Percentiles rank a stretch among this genome's conserved stretches.
These are phyloP conservation scores for Micronycteris hirsuta DNA, from an alignment of 2,113 vertebrate genomes.

Conservation along the genomic window DNA sequence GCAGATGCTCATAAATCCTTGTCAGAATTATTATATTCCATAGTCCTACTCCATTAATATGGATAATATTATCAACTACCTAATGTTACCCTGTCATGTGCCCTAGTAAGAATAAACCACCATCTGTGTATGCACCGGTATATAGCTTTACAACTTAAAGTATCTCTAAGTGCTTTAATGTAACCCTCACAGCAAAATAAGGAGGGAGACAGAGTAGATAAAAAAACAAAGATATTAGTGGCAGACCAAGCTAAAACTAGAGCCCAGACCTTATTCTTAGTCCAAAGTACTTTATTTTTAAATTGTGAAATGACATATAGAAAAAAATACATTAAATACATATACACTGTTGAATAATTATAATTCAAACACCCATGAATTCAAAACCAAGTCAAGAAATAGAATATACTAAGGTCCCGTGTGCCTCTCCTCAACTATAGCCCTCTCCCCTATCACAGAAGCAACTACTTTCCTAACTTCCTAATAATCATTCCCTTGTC, in stretches of 20 bases:
- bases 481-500: neutral
- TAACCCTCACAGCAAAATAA: neutral
- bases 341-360: neutral
- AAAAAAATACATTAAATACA: neutral
- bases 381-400: neutral
- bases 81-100: neutral
- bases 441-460: neutral
- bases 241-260: neutral
- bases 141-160: neutral
- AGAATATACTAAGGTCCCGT: neutral
- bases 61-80: neutral
- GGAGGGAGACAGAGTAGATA: neutral
- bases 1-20: neutral
- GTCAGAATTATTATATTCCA: neutral
- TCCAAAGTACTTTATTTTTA: neutral
- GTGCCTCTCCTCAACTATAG: neutral
- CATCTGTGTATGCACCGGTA: neutral
- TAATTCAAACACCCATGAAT: neutral
- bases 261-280: neutral
- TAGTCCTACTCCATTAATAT: no score
- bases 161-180: neutral
- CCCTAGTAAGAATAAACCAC: neutral
- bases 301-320: neutral
- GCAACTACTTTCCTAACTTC: conserved; percentile 6
- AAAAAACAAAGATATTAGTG: conserved; percentile 3